Percentiles rank a stretch among this genome's conserved stretches.
Evolutionary conservation across 2,888 invertebrate genomes (phyloP).

Genomic region (Drosophila greeni): DNA sequence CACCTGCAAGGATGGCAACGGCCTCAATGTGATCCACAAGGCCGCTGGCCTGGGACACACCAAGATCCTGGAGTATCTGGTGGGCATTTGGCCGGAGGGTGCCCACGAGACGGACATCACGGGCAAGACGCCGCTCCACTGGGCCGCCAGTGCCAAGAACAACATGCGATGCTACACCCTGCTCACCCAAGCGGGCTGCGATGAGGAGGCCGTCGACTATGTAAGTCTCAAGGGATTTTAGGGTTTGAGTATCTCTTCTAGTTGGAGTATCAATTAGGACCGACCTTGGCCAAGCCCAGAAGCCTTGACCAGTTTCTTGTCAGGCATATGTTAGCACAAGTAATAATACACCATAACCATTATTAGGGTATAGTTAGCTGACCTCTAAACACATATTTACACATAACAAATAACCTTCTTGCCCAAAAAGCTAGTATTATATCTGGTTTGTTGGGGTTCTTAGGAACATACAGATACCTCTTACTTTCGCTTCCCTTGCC

Average conservation of each 20-base stretch:
- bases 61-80: conserved; percentile 86
- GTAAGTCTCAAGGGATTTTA: conserved; percentile 79
- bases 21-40: conserved; percentile 92
- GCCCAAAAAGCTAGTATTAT: background rate
- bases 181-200: conserved; percentile 89
- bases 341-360: conserved; percentile 1
- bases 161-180: conserved; percentile 88
- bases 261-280: background rate
- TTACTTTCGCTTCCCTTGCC: background rate
- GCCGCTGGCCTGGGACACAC: conserved; percentile 90
- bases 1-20: conserved; percentile 87
- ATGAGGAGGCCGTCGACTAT: conserved; percentile 89
- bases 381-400: conserved; percentile 2
- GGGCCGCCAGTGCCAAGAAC: conserved; percentile 89
- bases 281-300: background rate
- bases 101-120: conserved; percentile 87
- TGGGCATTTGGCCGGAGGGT: conserved; percentile 84
- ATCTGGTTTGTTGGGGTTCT: background rate
- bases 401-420: conserved; percentile 2
- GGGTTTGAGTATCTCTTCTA: background rate
- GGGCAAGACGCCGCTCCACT: conserved; percentile 92
- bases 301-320: conserved; percentile 3
- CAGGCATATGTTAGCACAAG: conserved; percentile 1
- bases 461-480: background rate
- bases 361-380: conserved; percentile 5